Percentiles rank a stretch among this genome's conserved stretches.
These are phyloP conservation scores for Platerodrilus igneus DNA, from an alignment of 2,888 invertebrate species.

Conservation along the genomic window DNA sequence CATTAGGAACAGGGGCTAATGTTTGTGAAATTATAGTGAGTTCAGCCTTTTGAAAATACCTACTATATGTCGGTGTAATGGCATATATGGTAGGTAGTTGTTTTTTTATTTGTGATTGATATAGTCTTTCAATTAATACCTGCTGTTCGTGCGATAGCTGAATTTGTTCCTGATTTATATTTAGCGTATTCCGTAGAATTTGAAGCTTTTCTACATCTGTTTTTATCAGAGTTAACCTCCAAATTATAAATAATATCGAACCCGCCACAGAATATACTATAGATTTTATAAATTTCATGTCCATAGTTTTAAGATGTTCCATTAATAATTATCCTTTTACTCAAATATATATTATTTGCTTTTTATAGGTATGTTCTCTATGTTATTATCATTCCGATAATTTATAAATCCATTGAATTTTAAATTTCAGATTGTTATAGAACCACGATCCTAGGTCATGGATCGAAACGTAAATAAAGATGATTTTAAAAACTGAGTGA, in stretches of 20 bases:
- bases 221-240: constrained; percentile 34
- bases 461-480: no score
- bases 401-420: no score
- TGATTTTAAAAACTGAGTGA: no score
- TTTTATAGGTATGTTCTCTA: no score
- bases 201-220: constrained; percentile 38
- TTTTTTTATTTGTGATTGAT: constrained; percentile 28
- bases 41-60: constrained; percentile 91
- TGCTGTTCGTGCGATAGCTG: constrained; percentile 41
- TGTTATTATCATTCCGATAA: no score
- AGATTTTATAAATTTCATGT: constrained; percentile 20
- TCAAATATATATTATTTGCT: no score
- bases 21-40: constrained; percentile 86
- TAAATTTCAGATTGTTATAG: no score
- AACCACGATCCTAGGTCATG: no score
- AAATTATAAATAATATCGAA: constrained; percentile 35
- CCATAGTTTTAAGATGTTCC: constrained; percentile 15
- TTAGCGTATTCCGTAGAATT: constrained; percentile 36
- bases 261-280: constrained; percentile 33
- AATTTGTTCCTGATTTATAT: constrained; percentile 40
- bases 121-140: constrained; percentile 38
- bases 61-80: constrained; percentile 86
- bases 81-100: constrained; percentile 72
- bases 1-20: constrained; percentile 76
- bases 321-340: no score